A percentile compares a stretch with the other conserved stretches of the same genome.
Evolutionary conservation across 2,888 invertebrate genomes (phyloP).

Genomic region (Phasia obesa): DNA sequence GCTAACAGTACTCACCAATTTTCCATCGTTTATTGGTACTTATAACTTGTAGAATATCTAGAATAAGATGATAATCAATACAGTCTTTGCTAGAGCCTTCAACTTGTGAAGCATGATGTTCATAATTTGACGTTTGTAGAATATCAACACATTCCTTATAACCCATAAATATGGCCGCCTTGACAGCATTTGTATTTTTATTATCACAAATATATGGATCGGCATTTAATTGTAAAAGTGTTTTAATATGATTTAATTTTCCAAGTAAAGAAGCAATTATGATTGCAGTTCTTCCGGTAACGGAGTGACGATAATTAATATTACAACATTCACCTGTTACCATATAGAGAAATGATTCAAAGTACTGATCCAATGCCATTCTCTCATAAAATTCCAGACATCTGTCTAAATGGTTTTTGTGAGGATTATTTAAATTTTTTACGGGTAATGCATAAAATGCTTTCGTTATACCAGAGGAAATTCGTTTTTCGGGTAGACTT

Average conservation of each 20-base stretch:
- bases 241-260: conserved; percentile 86
- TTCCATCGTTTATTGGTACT: conserved; percentile 66
- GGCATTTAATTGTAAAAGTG: conserved; percentile 88
- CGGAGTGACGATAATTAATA: conserved; percentile 87
- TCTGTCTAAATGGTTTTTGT: conserved; percentile 78
- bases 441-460: conserved; percentile 56
- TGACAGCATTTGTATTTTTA: conserved; percentile 69
- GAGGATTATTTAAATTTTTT: background rate
- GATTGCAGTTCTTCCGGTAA: conserved; percentile 86
- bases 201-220: conserved; percentile 73
- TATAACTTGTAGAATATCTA: conserved; percentile 71
- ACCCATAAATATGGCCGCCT: conserved; percentile 70
- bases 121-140: conserved; percentile 53
- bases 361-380: conserved; percentile 85
- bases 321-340: conserved; percentile 89
- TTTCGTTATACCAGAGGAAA: conserved; percentile 41
- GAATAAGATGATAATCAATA: conserved; percentile 70
- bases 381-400: conserved; percentile 75
- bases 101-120: conserved; percentile 17
- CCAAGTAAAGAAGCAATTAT: conserved; percentile 91
- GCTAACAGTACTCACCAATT: conserved; percentile 61
- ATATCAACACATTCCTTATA: conserved; percentile 69
- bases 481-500: conserved; percentile 54
- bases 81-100: conserved; percentile 35
- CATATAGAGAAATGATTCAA: conserved; percentile 89